Evolutionary conservation across 2,797 vertebrate genomes (phyloP).

Genomic region (Tokudaia tokunoshimensis): DNA sequence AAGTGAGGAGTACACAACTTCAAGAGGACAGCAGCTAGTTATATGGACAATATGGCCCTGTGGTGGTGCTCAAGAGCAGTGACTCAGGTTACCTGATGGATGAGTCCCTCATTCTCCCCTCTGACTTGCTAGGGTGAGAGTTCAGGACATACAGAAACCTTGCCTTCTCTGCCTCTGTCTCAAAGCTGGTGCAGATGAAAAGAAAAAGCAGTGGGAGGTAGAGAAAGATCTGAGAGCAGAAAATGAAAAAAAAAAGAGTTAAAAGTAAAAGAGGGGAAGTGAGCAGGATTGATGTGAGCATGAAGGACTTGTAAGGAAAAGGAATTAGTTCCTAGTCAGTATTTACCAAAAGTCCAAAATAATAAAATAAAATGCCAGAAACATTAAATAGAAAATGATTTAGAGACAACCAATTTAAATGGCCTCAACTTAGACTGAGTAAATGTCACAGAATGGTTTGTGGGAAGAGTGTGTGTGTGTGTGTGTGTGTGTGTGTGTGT

Average conservation of each 20-base stretch:
- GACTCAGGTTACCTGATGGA: neutral
- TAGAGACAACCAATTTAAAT: neutral
- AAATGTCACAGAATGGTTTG: neutral
- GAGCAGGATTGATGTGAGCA: neutral
- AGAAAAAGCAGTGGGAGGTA: conserved; percentile 3
- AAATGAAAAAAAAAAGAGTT: neutral
- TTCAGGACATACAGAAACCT: neutral
- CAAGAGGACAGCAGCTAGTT: neutral
- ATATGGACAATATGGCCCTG: no score
- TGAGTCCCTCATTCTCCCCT: neutral
- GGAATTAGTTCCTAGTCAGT: neutral
- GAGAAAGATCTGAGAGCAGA: conserved; percentile 4
- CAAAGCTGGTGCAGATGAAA: neutral
- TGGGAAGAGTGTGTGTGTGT: neutral
- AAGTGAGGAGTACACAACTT: neutral
- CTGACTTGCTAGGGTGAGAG: neutral
- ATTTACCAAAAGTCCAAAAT: neutral
- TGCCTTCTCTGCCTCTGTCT: neutral
- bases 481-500: neutral
- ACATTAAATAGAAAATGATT: neutral
- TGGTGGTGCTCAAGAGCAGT: neutral
- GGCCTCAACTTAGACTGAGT: neutral
- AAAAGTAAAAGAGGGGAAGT: neutral
- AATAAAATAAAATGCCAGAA: neutral
- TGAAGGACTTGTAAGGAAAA: neutral